Evolutionary conservation across 2,797 vertebrate species (phyloP).

Genomic region (Borostomias antarcticus): DNA sequence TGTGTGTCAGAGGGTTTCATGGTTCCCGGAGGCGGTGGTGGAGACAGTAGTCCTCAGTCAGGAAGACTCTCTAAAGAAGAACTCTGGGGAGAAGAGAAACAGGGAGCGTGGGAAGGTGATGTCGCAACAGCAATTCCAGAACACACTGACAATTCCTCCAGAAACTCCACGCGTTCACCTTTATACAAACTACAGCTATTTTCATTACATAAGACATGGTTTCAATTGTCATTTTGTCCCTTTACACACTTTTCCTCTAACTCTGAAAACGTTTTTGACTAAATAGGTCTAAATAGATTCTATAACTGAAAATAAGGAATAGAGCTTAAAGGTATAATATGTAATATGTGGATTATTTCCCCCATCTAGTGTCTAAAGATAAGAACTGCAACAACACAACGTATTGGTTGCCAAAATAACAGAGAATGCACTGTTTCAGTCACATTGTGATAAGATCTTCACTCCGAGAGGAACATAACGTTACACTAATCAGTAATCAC

Average conservation of each 20-base stretch:
- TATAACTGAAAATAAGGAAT: background rate
- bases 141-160: background rate
- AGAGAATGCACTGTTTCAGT: no score
- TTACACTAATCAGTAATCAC: no score
- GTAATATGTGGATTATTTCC: no score
- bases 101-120: conserved; percentile 77
- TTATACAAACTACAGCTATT: no score
- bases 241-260: background rate
- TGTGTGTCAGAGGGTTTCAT: conserved; percentile 59
- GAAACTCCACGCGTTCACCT: no score
- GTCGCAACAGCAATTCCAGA: background rate
- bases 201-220: no score
- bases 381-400: no score
- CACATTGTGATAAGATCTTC: no score
- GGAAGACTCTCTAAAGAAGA: conserved; percentile 67
- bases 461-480: no score
- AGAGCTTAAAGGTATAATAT: conserved; percentile 32
- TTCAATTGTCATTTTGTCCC: no score
- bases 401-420: no score
- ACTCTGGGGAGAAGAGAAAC: conserved; percentile 67
- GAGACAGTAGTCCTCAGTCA: conserved; percentile 59
- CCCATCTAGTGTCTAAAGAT: no score
- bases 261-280: background rate
- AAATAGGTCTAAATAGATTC: conserved; percentile 11
- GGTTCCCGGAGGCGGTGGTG: conserved; percentile 49